Conservation (phyloP, 2,113 vertebrate species). For the Nothoprocta pentlandii region DNA sequence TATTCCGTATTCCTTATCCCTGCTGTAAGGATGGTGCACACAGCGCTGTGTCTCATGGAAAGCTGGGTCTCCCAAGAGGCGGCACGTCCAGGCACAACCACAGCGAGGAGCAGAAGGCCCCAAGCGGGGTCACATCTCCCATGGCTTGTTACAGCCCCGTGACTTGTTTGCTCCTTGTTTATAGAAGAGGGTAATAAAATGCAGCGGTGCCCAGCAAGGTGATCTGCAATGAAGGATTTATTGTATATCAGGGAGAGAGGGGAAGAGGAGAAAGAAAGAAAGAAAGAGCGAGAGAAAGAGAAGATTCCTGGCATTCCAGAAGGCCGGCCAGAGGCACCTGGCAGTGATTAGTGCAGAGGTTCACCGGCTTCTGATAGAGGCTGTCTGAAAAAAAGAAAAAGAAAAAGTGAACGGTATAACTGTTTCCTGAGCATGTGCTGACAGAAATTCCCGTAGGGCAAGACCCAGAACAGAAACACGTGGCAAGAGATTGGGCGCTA, state of each 20-base stretch:
- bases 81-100: neutral
- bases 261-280: constrained; percentile 27
- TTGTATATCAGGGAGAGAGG: constrained; percentile 51
- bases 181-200: constrained; percentile 6
- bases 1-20: neutral
- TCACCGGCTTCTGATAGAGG: constrained; percentile 89
- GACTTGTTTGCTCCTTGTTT: neutral
- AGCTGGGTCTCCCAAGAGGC: neutral
- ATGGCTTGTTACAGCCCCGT: neutral
- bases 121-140: fast-evolving
- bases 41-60: neutral
- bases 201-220: constrained; percentile 66
- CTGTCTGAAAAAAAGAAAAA: constrained; percentile 49
- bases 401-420: constrained; percentile 89
- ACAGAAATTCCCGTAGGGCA: constrained; percentile 86
- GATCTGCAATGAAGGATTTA: constrained; percentile 77
- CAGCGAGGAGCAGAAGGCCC: neutral
- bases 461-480: constrained; percentile 86
- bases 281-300: constrained; percentile 49
- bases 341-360: constrained; percentile 87
- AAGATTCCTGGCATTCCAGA: constrained; percentile 87
- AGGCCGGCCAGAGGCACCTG: constrained; percentile 82
- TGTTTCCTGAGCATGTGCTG: constrained; percentile 93
- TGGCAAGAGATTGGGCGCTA: constrained; percentile 77
- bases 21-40: neutral